Percentiles rank a stretch among this genome's conserved stretches.
Conservation (phyloP, 2,797 vertebrate genomes). For the Staurois parvus region DNA sequence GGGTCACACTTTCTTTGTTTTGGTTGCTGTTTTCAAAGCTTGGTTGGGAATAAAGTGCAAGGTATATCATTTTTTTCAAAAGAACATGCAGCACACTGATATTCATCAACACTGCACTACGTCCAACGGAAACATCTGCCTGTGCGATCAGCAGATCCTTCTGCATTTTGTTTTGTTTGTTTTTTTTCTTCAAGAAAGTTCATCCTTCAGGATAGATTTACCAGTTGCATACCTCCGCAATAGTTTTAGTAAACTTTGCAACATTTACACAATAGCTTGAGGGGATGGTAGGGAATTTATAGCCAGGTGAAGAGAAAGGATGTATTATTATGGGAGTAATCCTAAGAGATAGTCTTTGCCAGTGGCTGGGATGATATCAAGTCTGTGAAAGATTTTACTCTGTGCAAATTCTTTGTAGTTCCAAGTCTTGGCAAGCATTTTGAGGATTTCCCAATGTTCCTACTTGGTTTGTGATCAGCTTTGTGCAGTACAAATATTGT, state of each 20-base stretch:
- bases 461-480: background rate
- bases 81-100: slow-evolving; percentile 37
- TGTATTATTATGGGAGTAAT: background rate
- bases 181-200: too few species aligned
- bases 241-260: background rate
- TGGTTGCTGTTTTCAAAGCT: slow-evolving; percentile 67
- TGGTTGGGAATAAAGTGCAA: slow-evolving; percentile 79
- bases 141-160: slow-evolving; percentile 4
- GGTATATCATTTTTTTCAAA: slow-evolving; percentile 51
- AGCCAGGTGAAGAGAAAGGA: background rate
- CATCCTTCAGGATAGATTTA: background rate
- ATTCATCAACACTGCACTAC: slow-evolving; percentile 17
- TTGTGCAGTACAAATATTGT: background rate
- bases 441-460: background rate
- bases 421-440: slow-evolving; percentile 8
- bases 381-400: background rate
- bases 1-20: background rate
- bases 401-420: slow-evolving; percentile 27
- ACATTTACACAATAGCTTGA: background rate
- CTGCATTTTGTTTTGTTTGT: background rate
- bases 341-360: background rate
- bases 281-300: background rate
- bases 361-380: background rate
- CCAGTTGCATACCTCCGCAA: background rate
- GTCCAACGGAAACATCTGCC: background rate